Evolutionary conservation across 2,113 vertebrate species (phyloP).

Genomic region (Trinectes maculatus): DNA sequence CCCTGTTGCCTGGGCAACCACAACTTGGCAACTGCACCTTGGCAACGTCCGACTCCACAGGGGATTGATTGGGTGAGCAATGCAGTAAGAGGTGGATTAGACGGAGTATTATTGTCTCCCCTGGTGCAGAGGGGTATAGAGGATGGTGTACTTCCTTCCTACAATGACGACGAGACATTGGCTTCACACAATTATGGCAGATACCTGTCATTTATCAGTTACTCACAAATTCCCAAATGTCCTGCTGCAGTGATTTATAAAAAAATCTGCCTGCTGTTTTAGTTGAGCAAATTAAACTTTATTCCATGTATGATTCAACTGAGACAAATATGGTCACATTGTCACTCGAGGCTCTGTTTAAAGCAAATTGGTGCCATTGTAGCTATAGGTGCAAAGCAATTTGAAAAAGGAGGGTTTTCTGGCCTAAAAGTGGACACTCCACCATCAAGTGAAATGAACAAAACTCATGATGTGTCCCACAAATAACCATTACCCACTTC

Average conservation of each 20-base stretch:
- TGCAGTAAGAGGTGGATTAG: conserved; percentile 68
- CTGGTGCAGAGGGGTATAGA: conserved; percentile 38
- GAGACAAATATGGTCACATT: conserved; percentile 3
- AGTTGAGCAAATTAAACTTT: not conserved
- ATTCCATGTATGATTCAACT: conserved; percentile 6
- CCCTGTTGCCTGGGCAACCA: conserved; percentile 63
- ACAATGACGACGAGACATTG: conserved; percentile 6
- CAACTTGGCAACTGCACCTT: conserved; percentile 65
- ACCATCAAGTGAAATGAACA: conserved; percentile 44
- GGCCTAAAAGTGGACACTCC: conserved; percentile 39
- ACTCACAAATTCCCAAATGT: conserved; percentile 34
- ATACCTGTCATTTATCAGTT: conserved; percentile 31
- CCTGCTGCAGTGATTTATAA: conserved; percentile 29
- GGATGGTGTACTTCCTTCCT: conserved; percentile 35
- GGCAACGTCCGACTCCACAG: conserved; percentile 52
- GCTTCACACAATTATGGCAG: conserved; percentile 34
- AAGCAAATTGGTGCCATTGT: not conserved
- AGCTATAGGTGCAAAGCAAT: conserved; percentile 36
- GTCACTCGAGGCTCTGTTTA: conserved; percentile 4
- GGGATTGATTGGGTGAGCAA: conserved; percentile 74
- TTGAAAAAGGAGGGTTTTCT: conserved; percentile 11
- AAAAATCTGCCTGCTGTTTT: conserved; percentile 2
- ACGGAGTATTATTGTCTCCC: conserved; percentile 61
- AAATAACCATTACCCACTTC: conserved; percentile 66
- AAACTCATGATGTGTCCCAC: conserved; percentile 44